Conservation (phyloP, 2,888 invertebrate genomes). For the Agonum fuliginosum region DNA sequence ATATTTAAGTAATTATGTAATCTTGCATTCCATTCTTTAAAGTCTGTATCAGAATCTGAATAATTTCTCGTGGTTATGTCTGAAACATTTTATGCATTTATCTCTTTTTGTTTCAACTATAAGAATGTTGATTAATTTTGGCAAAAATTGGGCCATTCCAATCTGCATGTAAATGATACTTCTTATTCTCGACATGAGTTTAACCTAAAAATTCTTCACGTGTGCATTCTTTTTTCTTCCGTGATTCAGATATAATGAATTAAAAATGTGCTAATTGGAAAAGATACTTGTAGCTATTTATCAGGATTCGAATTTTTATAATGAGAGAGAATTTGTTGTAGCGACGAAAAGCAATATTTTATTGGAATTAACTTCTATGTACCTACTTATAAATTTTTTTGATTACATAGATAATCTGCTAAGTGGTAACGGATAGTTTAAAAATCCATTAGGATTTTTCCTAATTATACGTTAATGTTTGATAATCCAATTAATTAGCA, state of each 20-base stretch:
- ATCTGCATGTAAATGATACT: conserved; percentile 54
- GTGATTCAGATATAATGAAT: conserved; percentile 21
- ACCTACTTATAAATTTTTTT: too few species aligned
- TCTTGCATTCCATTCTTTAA: neutral
- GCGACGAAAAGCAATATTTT: conserved; percentile 1
- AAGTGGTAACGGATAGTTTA: conserved; percentile 8
- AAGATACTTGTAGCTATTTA: neutral
- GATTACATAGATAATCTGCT: too few species aligned
- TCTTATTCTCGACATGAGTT: conserved; percentile 26
- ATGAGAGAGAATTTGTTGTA: conserved; percentile 31
- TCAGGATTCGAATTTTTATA: neutral
- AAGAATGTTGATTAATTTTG: conserved; percentile 53
- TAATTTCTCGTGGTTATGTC: conserved; percentile 16
- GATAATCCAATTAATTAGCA: neutral
- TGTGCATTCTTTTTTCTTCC: conserved; percentile 27
- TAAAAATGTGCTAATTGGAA: conserved; percentile 33
- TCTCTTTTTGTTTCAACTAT: conserved; percentile 6
- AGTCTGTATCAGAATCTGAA: neutral
- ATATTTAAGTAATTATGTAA: neutral
- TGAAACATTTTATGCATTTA: neutral
- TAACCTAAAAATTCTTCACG: conserved; percentile 41
- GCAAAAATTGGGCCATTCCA: conserved; percentile 47
- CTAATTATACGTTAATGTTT: neutral
- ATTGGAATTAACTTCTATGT: too few species aligned
- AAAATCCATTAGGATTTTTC: neutral